A percentile compares a stretch with the other conserved stretches of the same genome.
Evolutionary conservation across 2,888 invertebrate genomes (phyloP).

Genomic region (Cerceris rybyensis): DNA sequence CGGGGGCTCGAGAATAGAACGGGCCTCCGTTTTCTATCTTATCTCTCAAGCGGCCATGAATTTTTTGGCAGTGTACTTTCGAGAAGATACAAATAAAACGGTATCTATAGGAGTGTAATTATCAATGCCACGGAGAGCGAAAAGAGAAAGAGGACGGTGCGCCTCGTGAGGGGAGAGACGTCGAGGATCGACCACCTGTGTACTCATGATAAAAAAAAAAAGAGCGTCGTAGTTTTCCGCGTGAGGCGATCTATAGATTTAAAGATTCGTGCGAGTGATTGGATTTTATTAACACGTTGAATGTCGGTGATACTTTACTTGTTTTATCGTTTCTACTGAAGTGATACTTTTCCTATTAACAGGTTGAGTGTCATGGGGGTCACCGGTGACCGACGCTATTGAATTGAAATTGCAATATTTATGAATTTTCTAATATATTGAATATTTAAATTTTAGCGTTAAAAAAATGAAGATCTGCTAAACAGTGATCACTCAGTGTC

Average conservation of each 20-base stretch:
- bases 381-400: too few species aligned
- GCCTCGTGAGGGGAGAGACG: background rate
- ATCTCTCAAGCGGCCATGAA: slow-evolving; percentile 58
- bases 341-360: too few species aligned
- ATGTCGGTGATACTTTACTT: too few species aligned
- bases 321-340: too few species aligned
- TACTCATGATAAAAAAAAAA: slow-evolving; percentile 60
- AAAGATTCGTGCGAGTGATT: background rate
- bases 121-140: slow-evolving; percentile 11
- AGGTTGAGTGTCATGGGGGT: too few species aligned
- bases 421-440: too few species aligned
- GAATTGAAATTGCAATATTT: too few species aligned
- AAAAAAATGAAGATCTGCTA: too few species aligned
- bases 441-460: too few species aligned
- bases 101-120: slow-evolving; percentile 41
- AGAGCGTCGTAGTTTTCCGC: slow-evolving; percentile 57
- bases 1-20: slow-evolving; percentile 32
- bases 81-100: slow-evolving; percentile 32
- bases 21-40: slow-evolving; percentile 56
- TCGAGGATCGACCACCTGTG: slow-evolving; percentile 60
- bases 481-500: too few species aligned
- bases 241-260: slow-evolving; percentile 14
- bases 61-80: slow-evolving; percentile 44
- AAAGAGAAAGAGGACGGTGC: background rate
- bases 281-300: too few species aligned